phyloP scores from a whole-genome alignment of 2,113 vertebrate species.

The Salvelinus alpinus region DNA sequence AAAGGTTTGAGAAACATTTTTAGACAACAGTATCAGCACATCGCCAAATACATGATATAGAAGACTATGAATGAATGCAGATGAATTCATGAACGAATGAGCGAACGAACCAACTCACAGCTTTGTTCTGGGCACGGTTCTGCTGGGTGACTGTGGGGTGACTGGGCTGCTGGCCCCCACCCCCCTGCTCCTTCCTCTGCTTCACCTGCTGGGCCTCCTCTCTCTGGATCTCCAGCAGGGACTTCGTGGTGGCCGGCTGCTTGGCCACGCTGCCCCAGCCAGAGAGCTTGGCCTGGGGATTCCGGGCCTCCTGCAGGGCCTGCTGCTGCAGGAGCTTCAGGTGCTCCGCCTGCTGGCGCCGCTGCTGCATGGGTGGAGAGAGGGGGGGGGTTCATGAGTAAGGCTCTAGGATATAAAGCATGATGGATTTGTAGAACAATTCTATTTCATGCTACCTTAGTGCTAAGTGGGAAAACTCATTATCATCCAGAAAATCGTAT shows the following conservation, averaged over 20 bases:
- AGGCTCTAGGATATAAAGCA: no score
- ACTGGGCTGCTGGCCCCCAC: constrained; percentile 62
- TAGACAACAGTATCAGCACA: background rate
- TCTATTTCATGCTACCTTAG: no score
- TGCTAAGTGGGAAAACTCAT: no score
- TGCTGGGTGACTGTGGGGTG: constrained; percentile 67
- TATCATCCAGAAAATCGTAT: no score
- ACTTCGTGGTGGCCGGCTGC: constrained; percentile 84
- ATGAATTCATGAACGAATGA: background rate
- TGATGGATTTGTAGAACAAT: no score
- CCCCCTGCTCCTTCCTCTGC: constrained; percentile 81
- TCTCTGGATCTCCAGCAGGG: constrained; percentile 95
- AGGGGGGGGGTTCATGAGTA: no score
- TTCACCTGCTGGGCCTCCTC: constrained; percentile 98
- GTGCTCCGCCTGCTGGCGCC: constrained; percentile 89
- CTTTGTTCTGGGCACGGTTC: constrained; percentile 63
- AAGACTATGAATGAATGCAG: background rate
- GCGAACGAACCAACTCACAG: constrained; percentile 35
- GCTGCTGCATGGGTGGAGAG: constrained; percentile 74
- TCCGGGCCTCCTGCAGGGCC: constrained; percentile 82
- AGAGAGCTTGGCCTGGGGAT: constrained; percentile 85
- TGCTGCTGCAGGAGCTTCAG: constrained; percentile 78
- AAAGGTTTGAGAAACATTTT: no score
- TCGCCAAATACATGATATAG: background rate
- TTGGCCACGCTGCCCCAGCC: constrained; percentile 94